phyloP scores from a whole-genome alignment of 2,888 invertebrate genomes.

The Tridacna gigas region DNA sequence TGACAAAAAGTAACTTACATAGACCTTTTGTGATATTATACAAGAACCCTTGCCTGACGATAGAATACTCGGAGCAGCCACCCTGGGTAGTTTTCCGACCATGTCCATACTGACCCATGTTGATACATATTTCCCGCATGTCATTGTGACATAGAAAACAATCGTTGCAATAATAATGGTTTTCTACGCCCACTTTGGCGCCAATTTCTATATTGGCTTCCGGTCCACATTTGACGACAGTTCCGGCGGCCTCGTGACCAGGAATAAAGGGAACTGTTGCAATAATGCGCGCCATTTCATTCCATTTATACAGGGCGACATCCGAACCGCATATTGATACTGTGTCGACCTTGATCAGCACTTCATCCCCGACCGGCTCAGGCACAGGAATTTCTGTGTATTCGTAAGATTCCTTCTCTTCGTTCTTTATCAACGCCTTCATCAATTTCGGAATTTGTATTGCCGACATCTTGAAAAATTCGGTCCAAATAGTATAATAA shows the following conservation, averaged over 20 bases:
- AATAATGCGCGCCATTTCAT: constrained; percentile 78
- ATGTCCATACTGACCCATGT: constrained; percentile 83
- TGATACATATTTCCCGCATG: constrained; percentile 76
- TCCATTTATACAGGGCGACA: constrained; percentile 81
- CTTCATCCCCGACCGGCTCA: constrained; percentile 76
- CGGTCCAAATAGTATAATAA: not conserved
- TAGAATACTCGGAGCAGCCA: constrained; percentile 81
- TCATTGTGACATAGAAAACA: constrained; percentile 80
- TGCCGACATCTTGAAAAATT: constrained; percentile 43
- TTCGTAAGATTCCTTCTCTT: constrained; percentile 75
- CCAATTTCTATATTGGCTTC: constrained; percentile 75
- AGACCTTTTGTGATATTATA: constrained; percentile 74
- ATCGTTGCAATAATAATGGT: constrained; percentile 80
- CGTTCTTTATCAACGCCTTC: constrained; percentile 79
- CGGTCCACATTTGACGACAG: constrained; percentile 81
- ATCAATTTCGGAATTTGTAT: constrained; percentile 64
- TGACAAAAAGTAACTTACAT: constrained; percentile 64
- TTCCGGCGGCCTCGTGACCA: constrained; percentile 82
- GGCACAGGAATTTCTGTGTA: constrained; percentile 75
- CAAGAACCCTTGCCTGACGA: constrained; percentile 79
- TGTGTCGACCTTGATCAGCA: constrained; percentile 78
- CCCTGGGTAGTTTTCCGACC: constrained; percentile 80
- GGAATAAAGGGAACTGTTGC: constrained; percentile 82
- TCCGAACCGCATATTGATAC: constrained; percentile 82
- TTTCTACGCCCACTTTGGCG: constrained; percentile 79